Conservation (phyloP, 2,113 vertebrate species). For the Rutilus rutilus region DNA sequence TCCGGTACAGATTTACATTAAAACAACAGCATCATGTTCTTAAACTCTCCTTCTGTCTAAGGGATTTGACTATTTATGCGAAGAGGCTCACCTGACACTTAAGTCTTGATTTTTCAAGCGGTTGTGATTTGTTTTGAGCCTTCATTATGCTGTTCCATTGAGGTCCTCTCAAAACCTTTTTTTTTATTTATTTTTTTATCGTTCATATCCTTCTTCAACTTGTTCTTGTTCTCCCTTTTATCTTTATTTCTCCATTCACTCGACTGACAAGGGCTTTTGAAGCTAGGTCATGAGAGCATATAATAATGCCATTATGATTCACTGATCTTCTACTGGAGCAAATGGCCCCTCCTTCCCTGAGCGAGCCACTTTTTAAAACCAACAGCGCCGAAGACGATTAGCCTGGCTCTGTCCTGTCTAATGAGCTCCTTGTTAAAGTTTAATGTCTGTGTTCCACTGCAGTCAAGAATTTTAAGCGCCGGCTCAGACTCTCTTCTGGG, state of each 20-base stretch:
- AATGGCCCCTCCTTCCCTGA: constrained; percentile 25
- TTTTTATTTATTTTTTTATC: neutral
- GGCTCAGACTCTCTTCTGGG: constrained; percentile 45
- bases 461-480: constrained; percentile 67
- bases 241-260: constrained; percentile 37
- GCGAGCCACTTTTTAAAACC: constrained; percentile 62
- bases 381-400: constrained; percentile 63
- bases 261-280: constrained; percentile 27
- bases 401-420: constrained; percentile 57
- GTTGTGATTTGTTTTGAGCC: constrained; percentile 3
- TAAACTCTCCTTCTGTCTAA: neutral
- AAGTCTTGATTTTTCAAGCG: constrained; percentile 10
- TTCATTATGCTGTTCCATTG: constrained; percentile 16
- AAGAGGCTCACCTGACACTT: neutral
- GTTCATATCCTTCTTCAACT: constrained; percentile 23
- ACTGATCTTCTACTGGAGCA: constrained; percentile 36
- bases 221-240: constrained; percentile 24
- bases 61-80: neutral
- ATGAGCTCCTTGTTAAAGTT: constrained; percentile 72
- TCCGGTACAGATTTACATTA: neutral
- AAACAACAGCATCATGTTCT: neutral
- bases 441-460: constrained; percentile 70
- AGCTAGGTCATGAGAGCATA: constrained; percentile 41
- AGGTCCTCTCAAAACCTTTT: constrained; percentile 13
- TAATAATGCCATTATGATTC: constrained; percentile 45